Conservation (phyloP, 2,797 vertebrate species). For the Myotis daubentonii region DNA sequence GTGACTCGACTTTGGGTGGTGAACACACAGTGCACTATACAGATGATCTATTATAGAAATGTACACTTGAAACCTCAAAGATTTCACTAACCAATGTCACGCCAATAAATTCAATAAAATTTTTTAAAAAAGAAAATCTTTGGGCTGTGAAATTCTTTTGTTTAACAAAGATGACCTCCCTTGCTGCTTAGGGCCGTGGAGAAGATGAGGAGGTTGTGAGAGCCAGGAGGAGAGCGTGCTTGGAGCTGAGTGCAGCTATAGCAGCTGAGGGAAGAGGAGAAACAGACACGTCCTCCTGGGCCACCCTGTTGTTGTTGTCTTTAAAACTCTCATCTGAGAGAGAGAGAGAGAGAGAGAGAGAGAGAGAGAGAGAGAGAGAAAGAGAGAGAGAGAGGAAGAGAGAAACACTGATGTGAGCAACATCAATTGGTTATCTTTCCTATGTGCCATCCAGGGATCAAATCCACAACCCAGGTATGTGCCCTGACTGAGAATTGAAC, state of each 20-base stretch:
- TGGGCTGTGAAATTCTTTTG: background rate
- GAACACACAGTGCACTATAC: background rate
- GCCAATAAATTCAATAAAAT: background rate
- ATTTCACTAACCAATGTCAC: background rate
- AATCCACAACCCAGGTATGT: background rate
- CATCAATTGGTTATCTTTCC: background rate
- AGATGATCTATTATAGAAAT: background rate
- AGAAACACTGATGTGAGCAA: background rate
- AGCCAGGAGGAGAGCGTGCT: fast-evolving
- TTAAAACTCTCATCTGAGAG: background rate
- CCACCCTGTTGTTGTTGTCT: background rate
- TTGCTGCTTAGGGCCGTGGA: background rate
- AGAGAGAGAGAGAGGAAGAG: background rate
- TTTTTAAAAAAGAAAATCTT: background rate
- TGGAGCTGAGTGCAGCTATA: background rate
- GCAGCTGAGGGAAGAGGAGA: background rate
- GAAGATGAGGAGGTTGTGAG: background rate
- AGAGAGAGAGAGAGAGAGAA: background rate
- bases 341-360: too few species aligned
- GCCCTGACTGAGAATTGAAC: background rate
- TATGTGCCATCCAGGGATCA: background rate
- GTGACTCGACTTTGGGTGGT: background rate
- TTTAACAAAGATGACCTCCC: background rate
- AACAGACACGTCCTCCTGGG: background rate
- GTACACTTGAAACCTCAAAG: background rate